Evolutionary conservation across 2,797 vertebrate species (phyloP), one percentile per base, ranked within the genome.

Genomic region (Lepilemur septentrionalis): DNA sequence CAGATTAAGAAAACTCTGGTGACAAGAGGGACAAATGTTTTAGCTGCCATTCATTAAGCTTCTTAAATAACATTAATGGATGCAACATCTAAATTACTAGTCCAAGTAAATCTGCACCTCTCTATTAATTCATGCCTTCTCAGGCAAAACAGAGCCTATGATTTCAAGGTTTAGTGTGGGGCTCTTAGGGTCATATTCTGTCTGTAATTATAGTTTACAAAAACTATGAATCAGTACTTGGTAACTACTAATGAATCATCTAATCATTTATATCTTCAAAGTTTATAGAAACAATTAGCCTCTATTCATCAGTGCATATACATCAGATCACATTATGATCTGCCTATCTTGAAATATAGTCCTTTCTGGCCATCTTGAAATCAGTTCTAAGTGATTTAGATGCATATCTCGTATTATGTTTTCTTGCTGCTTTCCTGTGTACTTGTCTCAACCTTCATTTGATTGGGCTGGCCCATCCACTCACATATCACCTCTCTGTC

Each of bases 71-170:
- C 30, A 41, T 79, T 10, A 78, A 89, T 9, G 4, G 13, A 79
- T 91, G 14, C 57, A 96, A 80, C 46, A 95, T 86, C 89, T 97
- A 93, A 96, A 92, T 96, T 97, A 69, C 80, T 41, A 57, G 13
- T 55, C 55, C 59, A 79, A 97, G 30, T 59, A 30, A 90, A 95
- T 97, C 46, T 75, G 92, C 87, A 12, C 18, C 79, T 59, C 95
- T 65, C 52, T 97, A 43, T 89, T 97, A 93, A 98, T 92, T 10
- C 91, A 96, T 96, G 57, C 30, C 72, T 94, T 93, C 48, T 94
- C 93, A 91, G 84, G 57, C 1, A 81, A 67, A 82, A 61, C 88
- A 91, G 25, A 90, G 20, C 50, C 52, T 46, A 35, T 10, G 50
- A 67, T 97, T 97, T 97, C 59, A 88, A 75, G 73, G 41, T 14